These are phyloP conservation scores for Sinella curviseta DNA, from an alignment of 1,140 invertebrate genomes.

Conservation along the genomic window DNA sequence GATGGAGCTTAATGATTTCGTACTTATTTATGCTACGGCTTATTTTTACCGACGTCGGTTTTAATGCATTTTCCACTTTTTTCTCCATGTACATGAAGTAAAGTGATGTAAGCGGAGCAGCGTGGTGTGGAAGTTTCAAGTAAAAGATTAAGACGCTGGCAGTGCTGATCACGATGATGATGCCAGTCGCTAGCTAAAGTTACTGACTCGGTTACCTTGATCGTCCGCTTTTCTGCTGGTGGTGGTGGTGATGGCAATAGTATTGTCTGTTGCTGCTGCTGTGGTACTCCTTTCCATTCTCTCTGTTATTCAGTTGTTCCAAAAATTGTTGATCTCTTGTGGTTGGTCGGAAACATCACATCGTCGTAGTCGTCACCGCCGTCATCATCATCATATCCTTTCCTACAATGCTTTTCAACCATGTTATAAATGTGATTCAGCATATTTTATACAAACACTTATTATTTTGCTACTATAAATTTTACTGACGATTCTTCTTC, in stretches of 20 bases:
- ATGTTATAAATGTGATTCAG: not conserved
- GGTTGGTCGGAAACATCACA: not conserved
- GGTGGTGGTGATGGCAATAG: not conserved
- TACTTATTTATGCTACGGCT: not conserved
- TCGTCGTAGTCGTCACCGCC: not conserved
- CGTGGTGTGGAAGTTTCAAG: not conserved
- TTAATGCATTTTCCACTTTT: not conserved
- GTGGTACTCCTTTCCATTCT: too few relatives aligned
- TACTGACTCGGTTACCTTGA: constrained; percentile 9
- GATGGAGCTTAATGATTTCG: too few relatives aligned
- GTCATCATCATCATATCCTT: not conserved
- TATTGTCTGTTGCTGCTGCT: not conserved
- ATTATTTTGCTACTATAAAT: too few relatives aligned
- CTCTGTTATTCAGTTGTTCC: too few relatives aligned
- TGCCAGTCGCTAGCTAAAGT: not conserved
- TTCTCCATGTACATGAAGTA: not conserved
- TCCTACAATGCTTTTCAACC: not conserved
- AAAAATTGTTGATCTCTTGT: not conserved
- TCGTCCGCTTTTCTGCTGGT: not conserved
- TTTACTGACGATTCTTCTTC: too few relatives aligned
- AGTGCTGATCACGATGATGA: not conserved
- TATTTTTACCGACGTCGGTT: not conserved
- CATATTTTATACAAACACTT: not conserved
- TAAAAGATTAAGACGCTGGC: too few relatives aligned
- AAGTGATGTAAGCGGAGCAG: too few relatives aligned